phyloP scores from a whole-genome alignment of 2,888 invertebrate genomes.

The Choreutis nemorana region DNA sequence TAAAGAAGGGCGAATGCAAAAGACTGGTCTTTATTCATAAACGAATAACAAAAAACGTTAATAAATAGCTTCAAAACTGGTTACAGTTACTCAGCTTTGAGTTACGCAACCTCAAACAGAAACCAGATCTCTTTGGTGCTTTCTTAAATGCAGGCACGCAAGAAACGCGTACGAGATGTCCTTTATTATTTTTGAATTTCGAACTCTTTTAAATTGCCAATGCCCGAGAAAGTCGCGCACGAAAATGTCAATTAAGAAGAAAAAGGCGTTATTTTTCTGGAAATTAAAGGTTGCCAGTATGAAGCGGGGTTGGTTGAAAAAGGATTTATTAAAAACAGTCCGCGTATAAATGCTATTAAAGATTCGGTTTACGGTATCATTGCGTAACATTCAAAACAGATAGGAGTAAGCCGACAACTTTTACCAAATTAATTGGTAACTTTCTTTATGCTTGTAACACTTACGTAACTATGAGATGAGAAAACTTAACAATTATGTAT shows the following conservation, averaged over 20 bases:
- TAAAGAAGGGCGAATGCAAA: too few species aligned
- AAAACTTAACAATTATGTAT: slow-evolving; percentile 59
- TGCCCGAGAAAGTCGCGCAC: slow-evolving; percentile 21
- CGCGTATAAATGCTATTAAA: too few species aligned
- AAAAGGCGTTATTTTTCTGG: slow-evolving; percentile 8
- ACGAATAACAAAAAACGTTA: slow-evolving; percentile 17
- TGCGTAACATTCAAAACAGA: too few species aligned
- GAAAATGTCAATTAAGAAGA: slow-evolving; percentile 23
- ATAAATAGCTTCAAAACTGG: slow-evolving; percentile 15
- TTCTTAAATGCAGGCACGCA: slow-evolving; percentile 29
- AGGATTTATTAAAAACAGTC: too few species aligned
- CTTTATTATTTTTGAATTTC: slow-evolving; percentile 11
- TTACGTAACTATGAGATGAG: slow-evolving; percentile 45
- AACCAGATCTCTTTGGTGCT: slow-evolving; percentile 34
- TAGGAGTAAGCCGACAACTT: too few species aligned
- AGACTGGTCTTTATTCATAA: slow-evolving; percentile 19
- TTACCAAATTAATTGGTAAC: slow-evolving; percentile 52
- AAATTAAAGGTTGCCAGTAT: too few species aligned
- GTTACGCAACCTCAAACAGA: slow-evolving; percentile 41
- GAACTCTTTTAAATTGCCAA: slow-evolving; percentile 7
- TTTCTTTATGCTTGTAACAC: slow-evolving; percentile 38
- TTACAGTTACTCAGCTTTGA: slow-evolving; percentile 19
- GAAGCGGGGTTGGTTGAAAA: too few species aligned
- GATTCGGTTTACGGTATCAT: too few species aligned
- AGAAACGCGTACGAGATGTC: slow-evolving; percentile 13